phyloP scores from a whole-genome alignment of 2,888 invertebrate genomes.

The Agrotis puta region DNA sequence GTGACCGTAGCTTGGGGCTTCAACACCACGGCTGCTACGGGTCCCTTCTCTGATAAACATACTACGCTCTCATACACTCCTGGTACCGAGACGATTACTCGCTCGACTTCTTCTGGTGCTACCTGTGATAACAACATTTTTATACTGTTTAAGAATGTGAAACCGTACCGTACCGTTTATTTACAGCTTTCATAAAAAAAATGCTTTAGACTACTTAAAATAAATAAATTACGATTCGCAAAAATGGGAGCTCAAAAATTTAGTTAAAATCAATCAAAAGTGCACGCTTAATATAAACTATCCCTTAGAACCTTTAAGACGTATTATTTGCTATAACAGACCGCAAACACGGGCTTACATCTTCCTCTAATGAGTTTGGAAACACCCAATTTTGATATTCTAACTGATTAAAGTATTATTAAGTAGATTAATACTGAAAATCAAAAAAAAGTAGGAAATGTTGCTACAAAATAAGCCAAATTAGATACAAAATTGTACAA shows the following conservation, averaged over 20 bases:
- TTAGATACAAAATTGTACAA: conserved; percentile 13
- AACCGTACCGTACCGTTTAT: no score
- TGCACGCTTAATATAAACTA: conserved; percentile 9
- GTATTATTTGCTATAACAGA: background rate
- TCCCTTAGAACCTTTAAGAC: background rate
- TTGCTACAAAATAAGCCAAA: conserved; percentile 29
- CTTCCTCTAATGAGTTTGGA: background rate
- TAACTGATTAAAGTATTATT: background rate
- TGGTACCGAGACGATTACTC: conserved; percentile 70
- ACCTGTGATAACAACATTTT: conserved; percentile 6
- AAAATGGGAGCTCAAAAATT: no score
- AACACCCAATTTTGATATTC: background rate
- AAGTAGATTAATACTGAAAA: conserved; percentile 8
- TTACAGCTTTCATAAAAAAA: no score
- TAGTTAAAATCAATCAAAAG: background rate
- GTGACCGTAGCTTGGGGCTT: conserved; percentile 45
- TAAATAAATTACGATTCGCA: no score
- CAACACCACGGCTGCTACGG: conserved; percentile 73
- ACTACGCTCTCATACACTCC: conserved; percentile 74
- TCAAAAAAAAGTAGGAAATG: conserved; percentile 11
- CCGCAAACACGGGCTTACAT: background rate
- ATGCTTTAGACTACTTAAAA: no score
- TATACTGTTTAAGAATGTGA: no score
- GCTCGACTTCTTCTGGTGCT: conserved; percentile 78
- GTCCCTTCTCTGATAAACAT: conserved; percentile 68